A percentile compares a stretch with the other conserved stretches of the same genome.
Conservation (phyloP, 2,113 vertebrate species). For the Acinonyx jubatus region DNA sequence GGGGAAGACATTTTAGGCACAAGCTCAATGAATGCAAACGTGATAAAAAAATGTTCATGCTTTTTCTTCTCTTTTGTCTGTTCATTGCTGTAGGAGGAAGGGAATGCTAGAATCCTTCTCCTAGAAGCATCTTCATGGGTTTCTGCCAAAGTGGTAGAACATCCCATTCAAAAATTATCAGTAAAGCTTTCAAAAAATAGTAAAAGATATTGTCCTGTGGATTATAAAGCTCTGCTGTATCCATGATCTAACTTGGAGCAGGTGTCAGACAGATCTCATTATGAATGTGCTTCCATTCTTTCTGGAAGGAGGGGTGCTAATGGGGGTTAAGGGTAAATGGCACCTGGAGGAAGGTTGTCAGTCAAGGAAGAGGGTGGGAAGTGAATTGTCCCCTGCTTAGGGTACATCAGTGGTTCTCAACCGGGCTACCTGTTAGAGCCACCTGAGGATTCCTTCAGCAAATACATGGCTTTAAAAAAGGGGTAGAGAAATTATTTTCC, state of each 20-base stretch:
- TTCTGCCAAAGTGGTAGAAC: neutral
- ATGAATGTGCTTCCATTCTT: neutral
- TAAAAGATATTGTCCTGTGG: too few relatives aligned
- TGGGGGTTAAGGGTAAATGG: neutral
- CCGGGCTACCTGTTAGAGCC: neutral
- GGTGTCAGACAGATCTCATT: neutral
- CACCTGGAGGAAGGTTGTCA: neutral
- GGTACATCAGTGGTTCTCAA: neutral
- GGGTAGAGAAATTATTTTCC: neutral
- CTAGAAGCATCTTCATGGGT: neutral
- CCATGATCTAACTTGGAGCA: neutral
- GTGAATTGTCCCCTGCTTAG: fast-evolving
- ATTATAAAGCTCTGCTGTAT: neutral
- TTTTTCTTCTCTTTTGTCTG: neutral
- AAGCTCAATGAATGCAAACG: neutral
- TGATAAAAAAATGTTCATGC: neutral
- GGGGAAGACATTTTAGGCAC: neutral
- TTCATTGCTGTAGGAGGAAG: neutral
- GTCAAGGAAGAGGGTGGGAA: neutral
- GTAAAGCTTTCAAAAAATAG: neutral
- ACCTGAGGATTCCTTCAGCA: neutral
- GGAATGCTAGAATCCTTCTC: neutral
- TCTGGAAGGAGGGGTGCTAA: neutral
- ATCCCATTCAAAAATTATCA: neutral
- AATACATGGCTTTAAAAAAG: neutral